Evolutionary conservation across 1,140 invertebrate species (phyloP), one percentile per base, ranked within the genome.

Genomic region (Bombus huntii): DNA sequence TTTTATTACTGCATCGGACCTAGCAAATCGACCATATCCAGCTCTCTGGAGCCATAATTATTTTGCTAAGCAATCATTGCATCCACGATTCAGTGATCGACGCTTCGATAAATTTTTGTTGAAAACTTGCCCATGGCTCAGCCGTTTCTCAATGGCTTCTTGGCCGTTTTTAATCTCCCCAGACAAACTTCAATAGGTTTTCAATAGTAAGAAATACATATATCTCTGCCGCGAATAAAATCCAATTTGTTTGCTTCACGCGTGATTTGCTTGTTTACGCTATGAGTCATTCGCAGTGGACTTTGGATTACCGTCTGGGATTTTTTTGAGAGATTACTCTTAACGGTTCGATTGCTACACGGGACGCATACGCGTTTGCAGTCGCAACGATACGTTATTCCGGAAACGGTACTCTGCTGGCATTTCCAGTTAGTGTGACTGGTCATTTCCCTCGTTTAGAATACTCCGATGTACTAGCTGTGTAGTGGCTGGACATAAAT

Each of bases 21-120:
- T 75, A 62, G 84, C 79, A 90, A 90, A 90, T 90, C 86, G 86
- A 90, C 66, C 89, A 77, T 88, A 70, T 75, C 86, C 74, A 47
- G 77, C 81, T 80, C 66, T 59, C 59, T 31, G 62, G 25, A 44
- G 75, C 57, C 65, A 47, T 76, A 74, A 83, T 59, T 66, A 77
- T 42, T 72, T 88, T 44, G 39, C 37, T 47, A 59, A 75, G 74
- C 87, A 68, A 78, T 82, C 70, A 70, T 86, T 82, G 47, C 76
- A 81, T 83, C 84, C 42, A 80, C 47, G 68, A 85, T 79, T 13
- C 57, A 42, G 12, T 76, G 77, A 80, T 85, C 44, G 59, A 18
- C 6, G 57, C 1, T n/a, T 62, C 78, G 57, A 73, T 85, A 74
- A 74, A 74, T 34, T 39, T 13, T 39, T 28, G 18, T 39, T 85